These are phyloP conservation scores for Percopsis transmontana DNA, from an alignment of 2,113 vertebrate genomes.

Conservation along the genomic window DNA sequence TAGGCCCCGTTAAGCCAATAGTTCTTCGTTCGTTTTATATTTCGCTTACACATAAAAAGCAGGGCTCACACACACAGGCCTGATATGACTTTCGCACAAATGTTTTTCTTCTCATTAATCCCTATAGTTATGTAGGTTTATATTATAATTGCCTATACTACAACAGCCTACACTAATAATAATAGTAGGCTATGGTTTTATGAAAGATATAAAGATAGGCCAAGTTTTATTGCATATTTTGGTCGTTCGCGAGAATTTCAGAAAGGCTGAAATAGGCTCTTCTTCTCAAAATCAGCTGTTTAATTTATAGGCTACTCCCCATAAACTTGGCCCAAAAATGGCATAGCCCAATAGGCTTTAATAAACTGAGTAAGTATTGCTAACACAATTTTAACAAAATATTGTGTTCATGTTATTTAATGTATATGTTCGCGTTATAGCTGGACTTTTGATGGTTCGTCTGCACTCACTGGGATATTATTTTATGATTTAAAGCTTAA, in stretches of 20 bases:
- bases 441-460: too few relatives aligned
- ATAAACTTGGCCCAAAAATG: not conserved
- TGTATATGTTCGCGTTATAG: too few relatives aligned
- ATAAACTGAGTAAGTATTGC: too few relatives aligned
- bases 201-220: not conserved
- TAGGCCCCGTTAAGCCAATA: constrained; percentile 42
- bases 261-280: constrained; percentile 2
- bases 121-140: not conserved
- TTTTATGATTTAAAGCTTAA: too few relatives aligned
- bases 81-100: too few relatives aligned
- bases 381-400: not conserved
- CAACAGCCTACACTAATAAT: not conserved
- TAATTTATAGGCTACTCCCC: too few relatives aligned
- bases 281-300: not conserved
- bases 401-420: not conserved
- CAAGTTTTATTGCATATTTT: too few relatives aligned
- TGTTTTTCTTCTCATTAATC: not conserved
- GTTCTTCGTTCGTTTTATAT: constrained; percentile 23
- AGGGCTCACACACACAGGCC: constrained; percentile 6
- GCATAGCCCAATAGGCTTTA: not conserved
- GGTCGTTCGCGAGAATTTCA: not conserved
- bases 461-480: too few relatives aligned
- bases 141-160: not conserved
- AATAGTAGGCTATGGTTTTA: not conserved
- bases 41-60: not conserved